Percentiles rank a stretch among this genome's conserved stretches.
Conservation (phyloP, 2,888 invertebrate species). For the Cordylochernes scorpioides region DNA sequence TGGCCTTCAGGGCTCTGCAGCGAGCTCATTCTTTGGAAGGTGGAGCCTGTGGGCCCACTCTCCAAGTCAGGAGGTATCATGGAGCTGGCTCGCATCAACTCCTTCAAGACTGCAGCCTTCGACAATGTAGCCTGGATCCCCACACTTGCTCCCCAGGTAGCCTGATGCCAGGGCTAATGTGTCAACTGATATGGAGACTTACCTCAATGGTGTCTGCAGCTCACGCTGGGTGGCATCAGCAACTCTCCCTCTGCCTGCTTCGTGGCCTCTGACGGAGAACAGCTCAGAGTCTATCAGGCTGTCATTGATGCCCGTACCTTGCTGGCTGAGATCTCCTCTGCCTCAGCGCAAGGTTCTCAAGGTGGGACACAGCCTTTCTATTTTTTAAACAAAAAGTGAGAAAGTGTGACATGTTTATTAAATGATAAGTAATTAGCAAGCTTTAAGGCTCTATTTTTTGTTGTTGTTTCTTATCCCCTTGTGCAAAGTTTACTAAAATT, state of each 20-base stretch:
- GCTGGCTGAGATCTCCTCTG: constrained; percentile 65
- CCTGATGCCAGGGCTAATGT: neutral
- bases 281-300: constrained; percentile 65
- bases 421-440: too few species aligned
- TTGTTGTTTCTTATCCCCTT: too few species aligned
- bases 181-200: neutral
- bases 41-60: constrained; percentile 88
- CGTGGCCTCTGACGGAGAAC: constrained; percentile 85
- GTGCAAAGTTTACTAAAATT: too few species aligned
- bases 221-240: constrained; percentile 72
- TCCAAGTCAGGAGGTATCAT: constrained; percentile 92
- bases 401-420: too few species aligned
- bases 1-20: constrained; percentile 54
- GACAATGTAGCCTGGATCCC: constrained; percentile 98
- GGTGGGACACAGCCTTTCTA: too few species aligned
- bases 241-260: constrained; percentile 97
- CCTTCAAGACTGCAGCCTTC: constrained; percentile 77
- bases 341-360: too few species aligned
- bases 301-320: constrained; percentile 89
- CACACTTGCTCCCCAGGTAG: constrained; percentile 67
- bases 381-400: too few species aligned
- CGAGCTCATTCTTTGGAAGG: constrained; percentile 89
- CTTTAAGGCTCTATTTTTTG: too few species aligned
- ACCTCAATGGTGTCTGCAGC: constrained; percentile 8
- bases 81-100: constrained; percentile 85